Base-by-base conservation (phyloP, 1,140 invertebrate species). In the Magallana angulata region DNA sequence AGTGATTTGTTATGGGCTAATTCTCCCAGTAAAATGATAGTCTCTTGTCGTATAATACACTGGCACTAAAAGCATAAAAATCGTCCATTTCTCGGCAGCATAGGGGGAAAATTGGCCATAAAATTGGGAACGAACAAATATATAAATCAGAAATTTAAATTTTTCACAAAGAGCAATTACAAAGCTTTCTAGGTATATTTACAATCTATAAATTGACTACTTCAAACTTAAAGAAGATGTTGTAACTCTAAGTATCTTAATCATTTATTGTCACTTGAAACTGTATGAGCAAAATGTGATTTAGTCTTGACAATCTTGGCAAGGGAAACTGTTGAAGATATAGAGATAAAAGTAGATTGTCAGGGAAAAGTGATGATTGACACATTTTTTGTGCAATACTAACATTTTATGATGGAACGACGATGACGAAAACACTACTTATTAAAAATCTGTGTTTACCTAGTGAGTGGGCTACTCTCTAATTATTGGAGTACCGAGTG, bases 1-100 rank as follows among this genome's bases (percentile, higher is more conserved):
- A 76, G 68, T 76, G 68, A 76, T 76, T 76, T 76, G 68, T 76
- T 76, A 76, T 76, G 68, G 68, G 68, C 68, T 76, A 76, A 76
- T 76, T 76, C 24, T 8, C 68, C 68, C 68, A 76, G 68, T 76
- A 30, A 76, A 76, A 76, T 30, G 68, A 76, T 76, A 76, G 68
- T 76, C 68, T 30, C 16, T 16, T 76, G 68, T 76, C 68, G 36
- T 76, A 30, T 76, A 76, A 12, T 8, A 76, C 24, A 76, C 24
- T 8, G 24, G 36, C 68, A 62, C 14, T 76, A 76, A 76, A 76
- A 76, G 68, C 68, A 76, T 76, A 36, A 76, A 76, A 30, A 76
- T 11, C 12, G 24, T 76, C 24, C 24, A 76, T 76, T 76, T 76
- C 68, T 76, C 68, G 24, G 68, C 68, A 76, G 68, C 68, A 24